phyloP scores from a whole-genome alignment of 2,113 vertebrate genomes.

The Recurvirostra avosetta region DNA sequence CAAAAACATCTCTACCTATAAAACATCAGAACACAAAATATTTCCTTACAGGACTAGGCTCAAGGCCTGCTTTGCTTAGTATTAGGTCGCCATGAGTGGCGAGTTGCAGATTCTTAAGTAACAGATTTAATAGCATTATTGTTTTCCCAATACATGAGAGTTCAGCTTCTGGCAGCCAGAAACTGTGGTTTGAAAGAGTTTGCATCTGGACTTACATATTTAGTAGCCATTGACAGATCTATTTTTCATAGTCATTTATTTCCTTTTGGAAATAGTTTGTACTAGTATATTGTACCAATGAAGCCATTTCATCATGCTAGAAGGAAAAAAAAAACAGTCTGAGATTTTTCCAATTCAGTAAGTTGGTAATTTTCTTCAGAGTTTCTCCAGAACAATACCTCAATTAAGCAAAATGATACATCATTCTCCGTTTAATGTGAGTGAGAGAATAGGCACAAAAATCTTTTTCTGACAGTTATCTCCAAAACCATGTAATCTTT shows the following conservation, averaged over 20 bases:
- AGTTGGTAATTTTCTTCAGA: not conserved
- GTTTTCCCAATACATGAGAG: not conserved
- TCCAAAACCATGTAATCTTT: not conserved
- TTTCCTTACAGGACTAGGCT: not conserved
- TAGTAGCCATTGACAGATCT: not conserved
- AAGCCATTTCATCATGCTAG: not conserved
- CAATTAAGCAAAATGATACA: not conserved
- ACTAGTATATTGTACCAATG: not conserved
- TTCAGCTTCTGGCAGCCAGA: not conserved
- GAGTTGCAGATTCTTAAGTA: not conserved
- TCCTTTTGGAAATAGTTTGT: not conserved
- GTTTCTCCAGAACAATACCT: not conserved
- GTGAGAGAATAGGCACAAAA: not conserved
- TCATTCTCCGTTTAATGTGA: not conserved
- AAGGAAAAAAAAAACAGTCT: not conserved
- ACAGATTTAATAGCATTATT: not conserved
- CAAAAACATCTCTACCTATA: not conserved
- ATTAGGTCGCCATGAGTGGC: not conserved
- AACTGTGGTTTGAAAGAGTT: not conserved
- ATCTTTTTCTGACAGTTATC: not conserved
- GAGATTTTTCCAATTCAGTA: not conserved
- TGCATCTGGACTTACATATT: not conserved
- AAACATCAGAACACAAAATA: not conserved
- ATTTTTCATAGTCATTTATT: not conserved
- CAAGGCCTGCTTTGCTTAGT: not conserved